phyloP scores from a whole-genome alignment of 2,113 vertebrate genomes.

The Nansenia antarctica region DNA sequence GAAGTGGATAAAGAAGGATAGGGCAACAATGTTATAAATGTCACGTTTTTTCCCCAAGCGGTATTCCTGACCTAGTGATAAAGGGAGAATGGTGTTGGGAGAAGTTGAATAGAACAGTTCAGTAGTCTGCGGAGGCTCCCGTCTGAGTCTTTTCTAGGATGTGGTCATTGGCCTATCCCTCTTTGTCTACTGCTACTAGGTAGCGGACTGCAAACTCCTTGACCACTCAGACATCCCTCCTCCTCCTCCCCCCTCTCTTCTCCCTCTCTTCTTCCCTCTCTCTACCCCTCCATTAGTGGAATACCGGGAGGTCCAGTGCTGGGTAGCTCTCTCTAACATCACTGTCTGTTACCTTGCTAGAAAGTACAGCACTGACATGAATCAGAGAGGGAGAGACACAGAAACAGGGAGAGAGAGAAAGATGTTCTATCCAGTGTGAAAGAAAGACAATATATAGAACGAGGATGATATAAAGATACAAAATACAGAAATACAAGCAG shows the following conservation, averaged over 20 bases:
- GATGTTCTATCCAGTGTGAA: no score
- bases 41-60: no score
- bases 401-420: background rate
- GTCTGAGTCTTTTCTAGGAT: background rate
- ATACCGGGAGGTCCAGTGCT: background rate
- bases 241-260: background rate
- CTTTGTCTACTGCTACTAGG: background rate
- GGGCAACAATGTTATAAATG: background rate
- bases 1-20: background rate
- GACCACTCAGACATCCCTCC: background rate
- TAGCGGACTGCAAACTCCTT: background rate
- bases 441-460: no score
- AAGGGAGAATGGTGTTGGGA: background rate
- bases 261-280: background rate
- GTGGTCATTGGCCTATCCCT: background rate
- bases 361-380: background rate
- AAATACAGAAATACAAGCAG: background rate
- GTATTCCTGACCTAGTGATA: background rate
- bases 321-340: background rate
- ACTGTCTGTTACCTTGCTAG: background rate
- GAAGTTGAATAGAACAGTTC: background rate
- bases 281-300: constrained; percentile 6
- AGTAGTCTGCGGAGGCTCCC: background rate
- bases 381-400: background rate
- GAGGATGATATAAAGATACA: no score